phyloP scores from a whole-genome alignment of 2,113 vertebrate species.

The Turnix velox region DNA sequence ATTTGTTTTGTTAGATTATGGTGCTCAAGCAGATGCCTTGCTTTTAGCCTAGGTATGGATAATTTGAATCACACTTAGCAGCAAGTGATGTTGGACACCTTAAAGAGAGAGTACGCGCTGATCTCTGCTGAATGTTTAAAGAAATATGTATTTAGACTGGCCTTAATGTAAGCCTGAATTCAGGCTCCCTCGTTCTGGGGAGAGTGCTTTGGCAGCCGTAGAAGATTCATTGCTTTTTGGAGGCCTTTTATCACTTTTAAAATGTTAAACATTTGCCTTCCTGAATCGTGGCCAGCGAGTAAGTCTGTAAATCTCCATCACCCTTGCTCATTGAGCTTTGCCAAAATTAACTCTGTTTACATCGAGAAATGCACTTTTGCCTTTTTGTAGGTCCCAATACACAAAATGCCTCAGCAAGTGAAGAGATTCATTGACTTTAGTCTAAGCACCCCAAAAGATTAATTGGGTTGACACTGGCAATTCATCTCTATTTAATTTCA shows the following conservation, averaged over 20 bases:
- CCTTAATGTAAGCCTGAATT: neutral
- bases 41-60: conserved; percentile 53
- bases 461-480: neutral
- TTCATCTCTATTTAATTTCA: neutral
- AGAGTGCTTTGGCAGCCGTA: conserved; percentile 1
- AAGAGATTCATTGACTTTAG: neutral
- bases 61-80: conserved; percentile 39
- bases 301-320: conserved; percentile 50
- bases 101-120: neutral
- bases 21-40: conserved; percentile 58
- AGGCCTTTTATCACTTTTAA: conserved; percentile 47
- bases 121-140: neutral
- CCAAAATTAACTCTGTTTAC: conserved; percentile 39
- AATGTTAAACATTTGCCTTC: conserved; percentile 48
- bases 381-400: neutral
- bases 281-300: conserved; percentile 22
- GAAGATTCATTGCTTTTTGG: conserved; percentile 25
- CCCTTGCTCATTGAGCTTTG: neutral
- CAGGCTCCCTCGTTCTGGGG: neutral
- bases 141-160: neutral
- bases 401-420: neutral
- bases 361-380: neutral
- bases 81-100: conserved; percentile 53
- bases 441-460: neutral
- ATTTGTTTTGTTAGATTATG: conserved; percentile 78